Evolutionary conservation across 2,797 vertebrate species (phyloP).

Genomic region (Chaenodraco wilsoni): DNA sequence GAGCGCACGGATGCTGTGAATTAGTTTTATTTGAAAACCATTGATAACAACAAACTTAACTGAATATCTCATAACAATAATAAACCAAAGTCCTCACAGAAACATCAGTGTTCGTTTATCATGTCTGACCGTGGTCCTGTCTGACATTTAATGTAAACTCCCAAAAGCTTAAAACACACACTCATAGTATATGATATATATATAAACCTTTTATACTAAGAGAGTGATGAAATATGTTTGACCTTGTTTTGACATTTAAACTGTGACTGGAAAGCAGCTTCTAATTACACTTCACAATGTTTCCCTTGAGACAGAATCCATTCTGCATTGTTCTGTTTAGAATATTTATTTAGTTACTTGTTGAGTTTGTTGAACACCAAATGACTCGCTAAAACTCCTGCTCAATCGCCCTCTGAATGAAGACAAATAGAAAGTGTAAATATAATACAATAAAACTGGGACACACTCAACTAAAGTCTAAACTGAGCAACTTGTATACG

Average conservation of each 20-base stretch:
- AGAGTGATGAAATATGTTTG: too few relatives aligned
- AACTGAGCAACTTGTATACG: too few relatives aligned
- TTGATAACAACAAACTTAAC: not conserved
- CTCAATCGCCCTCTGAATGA: not conserved
- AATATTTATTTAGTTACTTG: not conserved
- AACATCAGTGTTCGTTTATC: not conserved
- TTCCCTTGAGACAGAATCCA: too few relatives aligned
- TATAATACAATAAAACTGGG: not conserved
- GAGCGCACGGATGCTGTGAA: not conserved
- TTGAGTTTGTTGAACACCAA: too few relatives aligned
- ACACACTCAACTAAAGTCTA: too few relatives aligned
- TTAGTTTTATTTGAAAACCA: not conserved
- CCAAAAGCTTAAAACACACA: not conserved
- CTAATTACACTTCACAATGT: too few relatives aligned
- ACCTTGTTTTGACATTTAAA: too few relatives aligned
- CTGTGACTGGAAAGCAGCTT: too few relatives aligned
- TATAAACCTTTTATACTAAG: too few relatives aligned
- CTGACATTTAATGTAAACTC: not conserved
- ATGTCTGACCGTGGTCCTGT: not conserved
- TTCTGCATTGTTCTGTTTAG: too few relatives aligned
- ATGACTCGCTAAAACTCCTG: too few relatives aligned
- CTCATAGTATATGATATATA: too few relatives aligned
- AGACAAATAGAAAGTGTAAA: not conserved
- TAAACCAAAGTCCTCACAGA: not conserved
- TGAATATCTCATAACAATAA: not conserved